Base-by-base conservation (phyloP, 2,888 invertebrate species). In the Athalia rosae region DNA sequence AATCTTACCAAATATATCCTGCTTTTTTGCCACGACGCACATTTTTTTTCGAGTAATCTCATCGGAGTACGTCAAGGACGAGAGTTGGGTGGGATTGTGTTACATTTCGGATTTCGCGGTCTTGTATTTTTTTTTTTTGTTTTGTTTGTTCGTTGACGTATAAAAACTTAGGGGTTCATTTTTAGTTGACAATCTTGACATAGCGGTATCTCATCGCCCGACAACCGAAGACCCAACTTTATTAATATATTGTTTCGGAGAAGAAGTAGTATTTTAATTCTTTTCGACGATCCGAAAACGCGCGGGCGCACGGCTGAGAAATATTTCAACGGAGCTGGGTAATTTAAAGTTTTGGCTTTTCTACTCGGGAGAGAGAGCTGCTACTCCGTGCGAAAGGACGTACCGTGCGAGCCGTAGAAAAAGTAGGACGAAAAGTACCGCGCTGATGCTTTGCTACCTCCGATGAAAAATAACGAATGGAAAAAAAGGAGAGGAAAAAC, bases 141-240 rank as follows among this genome's bases (percentile, higher is more conserved):
- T 64, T 61, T 64, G 64, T 64, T 64, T 64, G 64, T 8, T 47
- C 47, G 47, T 45, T 64, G 15, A 64, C 64, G 64, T 43, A 45
- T 47, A 45, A 47, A n/a, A 64, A 47, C 45, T 64, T 15, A n/a
- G 47, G 64, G 8, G 64, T 64, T 64, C 64, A 64, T 64, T 64
- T 64, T 64, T 45, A 64, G 45, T 64, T 47, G 64, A 8, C 64
- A 64, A 64, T 47, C 64, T 8, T 28, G 28, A 28, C 28, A 28
- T 28, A 47, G 64, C 13, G 64, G 15, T 64, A 64, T 47, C 64
- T 64, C 15, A 8, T 45, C 47, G n/a, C n/a, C 28, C 28, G 28
- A 28, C 28, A 28, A 47, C 64, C 64, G 15, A 45, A 4, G 11
- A 45, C 45, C 7, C 64, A 47, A 64, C 64, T 64, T 64, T 64